phyloP scores from a whole-genome alignment of 1,140 invertebrate species.

The Penaeus vannamei region DNA sequence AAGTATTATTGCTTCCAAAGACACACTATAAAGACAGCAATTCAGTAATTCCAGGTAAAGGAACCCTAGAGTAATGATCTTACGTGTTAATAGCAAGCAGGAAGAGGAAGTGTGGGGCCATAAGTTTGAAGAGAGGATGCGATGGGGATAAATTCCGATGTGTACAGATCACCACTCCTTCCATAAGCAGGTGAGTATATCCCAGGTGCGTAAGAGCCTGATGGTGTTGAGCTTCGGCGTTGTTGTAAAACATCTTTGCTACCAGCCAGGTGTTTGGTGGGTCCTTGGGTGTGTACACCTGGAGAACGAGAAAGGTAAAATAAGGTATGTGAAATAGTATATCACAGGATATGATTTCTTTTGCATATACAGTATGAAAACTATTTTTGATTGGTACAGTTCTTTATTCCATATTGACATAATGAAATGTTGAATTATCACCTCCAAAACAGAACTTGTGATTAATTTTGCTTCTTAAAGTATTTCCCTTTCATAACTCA shows the following conservation, averaged over 20 bases:
- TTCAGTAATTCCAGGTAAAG: too few species aligned
- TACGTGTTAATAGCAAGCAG: conserved; percentile 73
- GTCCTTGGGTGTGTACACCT: conserved; percentile 74
- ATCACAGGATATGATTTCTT: background rate
- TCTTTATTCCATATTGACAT: too few species aligned
- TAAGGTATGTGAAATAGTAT: background rate
- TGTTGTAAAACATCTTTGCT: conserved; percentile 76
- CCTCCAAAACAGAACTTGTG: too few species aligned
- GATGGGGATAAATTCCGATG: conserved; percentile 73
- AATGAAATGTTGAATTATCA: too few species aligned
- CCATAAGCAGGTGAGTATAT: conserved; percentile 74
- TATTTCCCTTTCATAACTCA: too few species aligned
- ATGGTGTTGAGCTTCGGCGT: conserved; percentile 74
- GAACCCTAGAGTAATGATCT: conserved; percentile 42
- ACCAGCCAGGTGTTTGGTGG: conserved; percentile 73
- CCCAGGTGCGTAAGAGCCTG: conserved; percentile 74
- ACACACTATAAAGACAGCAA: background rate
- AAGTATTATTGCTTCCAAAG: background rate
- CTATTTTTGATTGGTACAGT: too few species aligned
- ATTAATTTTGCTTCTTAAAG: background rate
- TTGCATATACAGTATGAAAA: too few species aligned
- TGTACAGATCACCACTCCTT: conserved; percentile 72
- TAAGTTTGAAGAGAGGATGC: conserved; percentile 74
- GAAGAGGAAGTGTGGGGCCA: conserved; percentile 74
- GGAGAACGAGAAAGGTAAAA: background rate